Base-by-base conservation (phyloP, 2,888 invertebrate genomes). In the Brachylomia viminalis region DNA sequence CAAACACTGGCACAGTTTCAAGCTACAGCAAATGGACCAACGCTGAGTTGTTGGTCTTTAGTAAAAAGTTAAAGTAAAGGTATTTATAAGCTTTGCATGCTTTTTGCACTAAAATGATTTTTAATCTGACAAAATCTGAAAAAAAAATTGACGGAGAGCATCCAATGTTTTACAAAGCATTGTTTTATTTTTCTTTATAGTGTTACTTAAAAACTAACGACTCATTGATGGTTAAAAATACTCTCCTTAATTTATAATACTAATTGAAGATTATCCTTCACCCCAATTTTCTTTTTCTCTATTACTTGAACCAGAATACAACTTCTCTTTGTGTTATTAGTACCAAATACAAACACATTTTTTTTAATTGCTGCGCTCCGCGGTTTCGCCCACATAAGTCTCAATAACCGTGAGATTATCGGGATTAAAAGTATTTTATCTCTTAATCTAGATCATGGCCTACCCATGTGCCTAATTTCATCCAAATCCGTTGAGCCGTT, bases 1-100 rank as follows among this genome's bases (percentile, higher is more conserved):
- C 70, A 77, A 77, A 82, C 73, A 82, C 58, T 77, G 49, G 20
- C 64, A 13, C 15, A 49, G 27, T 70, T 71, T 77, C 62, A 64
- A 47, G 72, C 54, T 70, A 72, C 42, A 49, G 47, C 27, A 79
- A 74, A 68, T 52, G 33, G 52, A 52, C 20, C 27, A 38, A 27
- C 30, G 20, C 62, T 33, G 58, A 70, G 65, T 70, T 52, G 30
- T 54, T 27, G 7, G 27, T 58, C 58, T 30, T 62, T 49, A 74
- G 61, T 72, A 49, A 65, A 76, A 80, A 59, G 47, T 61, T 68
- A 42, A 75, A 67, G 52, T 45, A 42, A 79, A 54, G 11, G 11
- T 52, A 17, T 30, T 27, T 47, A 47, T 68, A 68, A 67, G 38
- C 61, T 52, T 68, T 13, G 6, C 54, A 49, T 20, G 5, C 30